phyloP scores from a whole-genome alignment of 37 sponge, comb jelly and placozoan species.

The Cladorhizidae sp. region DNA sequence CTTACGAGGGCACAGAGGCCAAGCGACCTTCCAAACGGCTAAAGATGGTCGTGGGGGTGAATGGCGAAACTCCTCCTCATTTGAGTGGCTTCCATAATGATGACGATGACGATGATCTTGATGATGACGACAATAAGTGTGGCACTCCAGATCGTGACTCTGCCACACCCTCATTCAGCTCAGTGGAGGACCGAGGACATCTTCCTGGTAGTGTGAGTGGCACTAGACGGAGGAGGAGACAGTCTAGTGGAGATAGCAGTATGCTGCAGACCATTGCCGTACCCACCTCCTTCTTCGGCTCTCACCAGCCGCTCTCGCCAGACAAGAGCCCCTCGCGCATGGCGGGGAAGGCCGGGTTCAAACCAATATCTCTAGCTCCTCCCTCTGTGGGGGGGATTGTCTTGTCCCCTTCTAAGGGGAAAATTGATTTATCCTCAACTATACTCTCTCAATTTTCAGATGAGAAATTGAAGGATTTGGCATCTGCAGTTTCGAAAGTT shows the following conservation, averaged over 20 bases:
- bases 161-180: too few relatives aligned
- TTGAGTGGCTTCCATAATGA: conserved; percentile 9
- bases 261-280: too few relatives aligned
- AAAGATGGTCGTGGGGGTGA: conserved; percentile 3
- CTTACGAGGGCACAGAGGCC: not conserved
- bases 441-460: conserved; percentile 49
- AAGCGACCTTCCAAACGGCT: not conserved
- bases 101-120: not conserved
- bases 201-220: too few relatives aligned
- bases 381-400: too few relatives aligned
- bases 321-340: not conserved
- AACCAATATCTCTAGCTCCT: not conserved
- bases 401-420: not conserved
- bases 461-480: conserved; percentile 59
- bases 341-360: not conserved
- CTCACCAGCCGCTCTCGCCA: not conserved
- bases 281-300: too few relatives aligned
- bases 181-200: too few relatives aligned
- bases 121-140: not conserved
- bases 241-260: not conserved
- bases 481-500: conserved; percentile 46
- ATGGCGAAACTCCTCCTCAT: conserved; percentile 5
- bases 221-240: not conserved
- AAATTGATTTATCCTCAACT: not conserved
- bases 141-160: not conserved